phyloP scores from a whole-genome alignment of 2,797 vertebrate genomes.

The Propithecus perrieri region DNA sequence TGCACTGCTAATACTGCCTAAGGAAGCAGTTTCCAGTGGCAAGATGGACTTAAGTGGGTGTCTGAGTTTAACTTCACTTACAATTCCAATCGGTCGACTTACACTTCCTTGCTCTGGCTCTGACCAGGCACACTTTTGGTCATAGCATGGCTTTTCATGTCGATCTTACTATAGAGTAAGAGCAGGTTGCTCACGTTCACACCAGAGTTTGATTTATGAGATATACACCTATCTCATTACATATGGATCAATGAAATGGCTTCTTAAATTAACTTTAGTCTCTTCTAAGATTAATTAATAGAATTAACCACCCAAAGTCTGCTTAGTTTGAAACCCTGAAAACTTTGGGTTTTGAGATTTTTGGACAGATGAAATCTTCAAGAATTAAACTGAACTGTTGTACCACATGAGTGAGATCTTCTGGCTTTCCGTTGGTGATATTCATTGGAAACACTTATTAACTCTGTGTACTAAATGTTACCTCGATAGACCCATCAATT shows the following conservation, averaged over 20 bases:
- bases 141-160: not conserved
- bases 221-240: not conserved
- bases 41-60: not conserved
- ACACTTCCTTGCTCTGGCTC: not conserved
- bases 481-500: not conserved
- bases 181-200: not conserved
- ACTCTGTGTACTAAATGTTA: not conserved
- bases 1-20: no score
- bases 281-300: not conserved
- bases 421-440: not conserved
- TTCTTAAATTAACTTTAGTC: slow-evolving; percentile 19
- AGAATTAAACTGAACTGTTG: not conserved
- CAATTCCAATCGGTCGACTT: not conserved
- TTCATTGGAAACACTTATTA: not conserved
- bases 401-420: rapidly evolving
- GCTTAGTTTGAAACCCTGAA: not conserved
- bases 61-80: not conserved
- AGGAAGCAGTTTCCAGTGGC: not conserved
- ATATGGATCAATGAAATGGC: not conserved
- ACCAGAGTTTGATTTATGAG: not conserved
- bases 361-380: not conserved
- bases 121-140: not conserved
- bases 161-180: not conserved
- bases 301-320: not conserved
- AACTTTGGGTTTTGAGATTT: not conserved